Evolutionary conservation across 2,113 vertebrate genomes (phyloP), one percentile per base, ranked within the genome.

Genomic region (Takifugu bimaculatus): DNA sequence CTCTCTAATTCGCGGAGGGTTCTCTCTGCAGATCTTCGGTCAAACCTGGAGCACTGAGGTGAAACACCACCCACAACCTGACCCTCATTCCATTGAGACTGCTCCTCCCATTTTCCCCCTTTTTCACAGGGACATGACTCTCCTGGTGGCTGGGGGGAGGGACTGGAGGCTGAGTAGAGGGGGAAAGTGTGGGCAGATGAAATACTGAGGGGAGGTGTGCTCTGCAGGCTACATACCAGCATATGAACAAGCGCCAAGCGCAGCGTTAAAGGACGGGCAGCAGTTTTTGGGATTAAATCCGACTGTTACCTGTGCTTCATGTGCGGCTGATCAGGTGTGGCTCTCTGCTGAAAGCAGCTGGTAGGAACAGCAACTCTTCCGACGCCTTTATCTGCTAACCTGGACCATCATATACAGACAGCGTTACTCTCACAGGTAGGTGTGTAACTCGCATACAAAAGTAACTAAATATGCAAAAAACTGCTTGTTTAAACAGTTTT

Each of bases 161-260:
- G 74, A 78, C 72, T 81, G 64, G 72, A 75, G 70, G 53, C 44
- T 57, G 63, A 66, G 63, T 63, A 26, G 43, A 55, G 69, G 75
- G 70, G 66, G 65, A 68, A 69, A 58, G 50, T 53, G 2, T 58
- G 63, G 64, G 69, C 57, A 83, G 69, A 74, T 85, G 78, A 69
- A 85, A 77, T 63, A 71, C 84, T 81, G 77, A 83, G 88, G 77
- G 83, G 83, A 77, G 70, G 62, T 64, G 69, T 64, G 58, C 68
- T 64, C 57, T 59, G 75, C 51, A 54, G 63, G 63, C 65, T 65
- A 68, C 63, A 77, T 81, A 70, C 81, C 81, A 81, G 74, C 54
- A 78, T 52, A 63, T 77, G 74, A 77, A 68, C 65, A 45, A 70
- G 68, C 57, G 73, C 57, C 42, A 64, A 74, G 68, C 60, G 39